Evolutionary conservation across 2,888 invertebrate species (phyloP), one percentile per base, ranked within the genome.

Genomic region (Mongoloraphidia duomilia): DNA sequence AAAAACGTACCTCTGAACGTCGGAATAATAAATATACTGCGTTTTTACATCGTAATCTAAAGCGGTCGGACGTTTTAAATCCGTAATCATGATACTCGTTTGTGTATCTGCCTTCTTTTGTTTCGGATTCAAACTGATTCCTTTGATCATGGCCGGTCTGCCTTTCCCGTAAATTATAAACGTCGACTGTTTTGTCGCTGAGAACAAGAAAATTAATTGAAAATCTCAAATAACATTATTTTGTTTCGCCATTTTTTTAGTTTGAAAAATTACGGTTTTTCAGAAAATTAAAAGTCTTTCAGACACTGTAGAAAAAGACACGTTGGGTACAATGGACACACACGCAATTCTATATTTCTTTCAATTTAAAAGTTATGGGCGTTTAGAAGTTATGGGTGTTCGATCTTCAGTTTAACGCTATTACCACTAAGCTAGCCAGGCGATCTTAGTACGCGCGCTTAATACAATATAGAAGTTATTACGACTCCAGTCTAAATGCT

Each of bases 111-210:
- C 78, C 49, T 67, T 65, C 51, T 61, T 64, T 50, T 59, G 63
- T 44, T 56, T 53, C 9, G 57, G 49, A 41, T 61, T 59, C 56
- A 72, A 60, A 57, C 70, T 60, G 54, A 88, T 74, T 41, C 81
- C 84, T 61, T 79, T 77, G 56, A 90, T 81, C 65, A 82, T 75
- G 14, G 81, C 76, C 52, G 88, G 84, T 53, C 74, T 71, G 50
- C 76, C 76, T 65, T 79, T 80, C 11, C 75, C 75, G 58, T 80
- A 74, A 13, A 84, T 62, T 43, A 89, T 65, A 67, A 83, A 87
- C 55, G 74, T 72, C 49, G 77, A 70, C 59, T 76, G 70, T 49
- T 73, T 73, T 56, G 72, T 73, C 46, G 73, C 76, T 76, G 65
- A 10, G 57, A 47, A 45, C 13, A 12, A 13, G 14, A 26, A 34